Evolutionary conservation across 2,888 invertebrate genomes (phyloP).

Genomic region (Magallana nippona): DNA sequence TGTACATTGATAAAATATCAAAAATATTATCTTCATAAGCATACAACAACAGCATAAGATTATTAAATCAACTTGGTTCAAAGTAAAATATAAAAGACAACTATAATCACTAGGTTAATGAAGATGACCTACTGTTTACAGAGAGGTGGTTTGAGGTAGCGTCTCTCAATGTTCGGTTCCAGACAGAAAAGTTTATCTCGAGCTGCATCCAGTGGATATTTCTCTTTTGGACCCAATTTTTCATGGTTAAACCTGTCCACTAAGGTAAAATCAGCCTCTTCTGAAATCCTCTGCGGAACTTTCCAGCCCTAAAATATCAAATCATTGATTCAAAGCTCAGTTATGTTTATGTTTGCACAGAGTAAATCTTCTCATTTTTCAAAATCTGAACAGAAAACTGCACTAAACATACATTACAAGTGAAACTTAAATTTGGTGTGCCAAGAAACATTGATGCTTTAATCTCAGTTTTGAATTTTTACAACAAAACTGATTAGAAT

Average conservation of each 20-base stretch:
- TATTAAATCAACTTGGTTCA: too few species aligned
- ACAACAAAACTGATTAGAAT: not conserved
- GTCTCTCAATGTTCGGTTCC: conserved; percentile 93
- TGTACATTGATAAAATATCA: too few species aligned
- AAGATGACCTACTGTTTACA: conserved; percentile 81
- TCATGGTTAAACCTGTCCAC: conserved; percentile 60
- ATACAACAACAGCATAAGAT: too few species aligned
- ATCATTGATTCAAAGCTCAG: not conserved
- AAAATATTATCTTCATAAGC: too few species aligned
- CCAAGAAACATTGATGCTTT: too few species aligned
- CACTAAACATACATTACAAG: too few species aligned
- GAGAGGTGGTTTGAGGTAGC: conserved; percentile 95
- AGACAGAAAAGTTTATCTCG: conserved; percentile 88
- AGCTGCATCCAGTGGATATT: conserved; percentile 84
- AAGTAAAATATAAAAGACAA: too few species aligned
- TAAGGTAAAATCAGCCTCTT: conserved; percentile 64
- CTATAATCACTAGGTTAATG: not conserved
- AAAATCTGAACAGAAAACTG: too few species aligned
- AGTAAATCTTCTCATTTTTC: not conserved
- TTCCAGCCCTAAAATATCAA: conserved; percentile 86
- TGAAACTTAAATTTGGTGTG: too few species aligned
- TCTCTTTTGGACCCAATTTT: conserved; percentile 59
- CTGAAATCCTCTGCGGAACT: conserved; percentile 67
- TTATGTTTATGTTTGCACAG: not conserved
- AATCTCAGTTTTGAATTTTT: not conserved